Base-by-base conservation (phyloP, 2,888 invertebrate species). In the Steinernema scapterisci region DNA sequence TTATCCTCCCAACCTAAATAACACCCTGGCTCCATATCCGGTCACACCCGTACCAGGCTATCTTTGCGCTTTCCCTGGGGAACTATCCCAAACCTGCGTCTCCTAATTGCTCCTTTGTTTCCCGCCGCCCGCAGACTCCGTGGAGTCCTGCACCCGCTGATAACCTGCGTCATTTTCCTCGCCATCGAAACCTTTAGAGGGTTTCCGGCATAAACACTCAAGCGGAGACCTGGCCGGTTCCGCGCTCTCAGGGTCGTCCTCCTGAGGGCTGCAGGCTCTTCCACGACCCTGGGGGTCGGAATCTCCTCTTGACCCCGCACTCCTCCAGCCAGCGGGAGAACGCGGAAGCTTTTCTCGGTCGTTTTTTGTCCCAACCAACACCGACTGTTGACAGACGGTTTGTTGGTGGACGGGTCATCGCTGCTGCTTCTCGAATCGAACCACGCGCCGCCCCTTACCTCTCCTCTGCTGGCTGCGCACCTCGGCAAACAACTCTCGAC, bases 341-440 rank as follows among this genome's bases (percentile, higher is more conserved):
- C 63, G 63, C 63, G 63, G 63, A 63, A 63, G 63, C 63, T 63
- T 31, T 63, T 27, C 38, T 19, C 16, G 16, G 63, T 31, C 63
- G 63, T 63, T 63, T 63, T 63, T 63, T 63, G 63, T 63, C 63
- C 63, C 63, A 63, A 63, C 63, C 63, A 63, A 63, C 63, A 16
- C 63, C 23, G 63, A 63, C 31, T 63, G 38, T 63, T 63, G 63
- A 63, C 63, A 63, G 63, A 27, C 48, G 48, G 48, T 48, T 48
- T 48, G 48, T 48, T 48, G 48, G 48, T 19, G 48, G 48, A 13
- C 63, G 63, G 63, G 63, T 63, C 63, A 63, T 63, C 63, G 38
- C 38, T 38, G 38, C 38, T 38, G 38, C 38, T 13, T 16, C 48
- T 48, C 48, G 48, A 48, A 48, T 48, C 48, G 48, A 16, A 38